phyloP scores from a whole-genome alignment of 1,140 invertebrate genomes.

The Leptinotarsa texana region DNA sequence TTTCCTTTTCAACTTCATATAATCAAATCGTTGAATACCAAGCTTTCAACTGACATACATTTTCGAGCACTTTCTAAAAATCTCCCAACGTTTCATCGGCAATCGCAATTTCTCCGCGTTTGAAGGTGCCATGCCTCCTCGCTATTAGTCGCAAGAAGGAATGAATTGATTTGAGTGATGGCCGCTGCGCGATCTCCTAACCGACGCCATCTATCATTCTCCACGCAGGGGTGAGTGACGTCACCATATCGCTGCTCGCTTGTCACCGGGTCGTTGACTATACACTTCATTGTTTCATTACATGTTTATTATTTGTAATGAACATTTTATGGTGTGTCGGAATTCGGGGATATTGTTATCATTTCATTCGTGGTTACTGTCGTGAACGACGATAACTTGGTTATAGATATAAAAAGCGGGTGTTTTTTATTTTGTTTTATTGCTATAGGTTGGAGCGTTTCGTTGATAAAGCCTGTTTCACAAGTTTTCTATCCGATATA shows the following conservation, averaged over 20 bases:
- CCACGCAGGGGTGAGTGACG: conserved; percentile 35
- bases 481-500: too few species aligned
- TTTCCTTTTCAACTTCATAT: too few species aligned
- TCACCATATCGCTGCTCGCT: conserved; percentile 32
- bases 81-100: not conserved
- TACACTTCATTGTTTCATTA: conserved; percentile 38
- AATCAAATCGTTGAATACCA: not conserved
- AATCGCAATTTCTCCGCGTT: not conserved
- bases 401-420: not conserved
- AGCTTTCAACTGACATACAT: not conserved
- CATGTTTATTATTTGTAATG: conserved; percentile 34
- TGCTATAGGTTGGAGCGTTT: not conserved
- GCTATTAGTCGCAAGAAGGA: conserved; percentile 20
- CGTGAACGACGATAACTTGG: too few species aligned
- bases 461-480: not conserved
- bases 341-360: not conserved
- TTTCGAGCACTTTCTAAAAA: not conserved
- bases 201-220: conserved; percentile 46
- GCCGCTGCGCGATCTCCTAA: conserved; percentile 46
- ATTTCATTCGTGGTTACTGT: not conserved
- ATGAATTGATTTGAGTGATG: conserved; percentile 49
- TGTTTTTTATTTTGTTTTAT: not conserved
- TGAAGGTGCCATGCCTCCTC: not conserved
- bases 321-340: not conserved
- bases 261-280: conserved; percentile 33